A percentile compares a stretch with the other conserved stretches of the same genome.
phyloP scores from a whole-genome alignment of 2,797 vertebrate species.

The Phyllotis vaccarum region DNA sequence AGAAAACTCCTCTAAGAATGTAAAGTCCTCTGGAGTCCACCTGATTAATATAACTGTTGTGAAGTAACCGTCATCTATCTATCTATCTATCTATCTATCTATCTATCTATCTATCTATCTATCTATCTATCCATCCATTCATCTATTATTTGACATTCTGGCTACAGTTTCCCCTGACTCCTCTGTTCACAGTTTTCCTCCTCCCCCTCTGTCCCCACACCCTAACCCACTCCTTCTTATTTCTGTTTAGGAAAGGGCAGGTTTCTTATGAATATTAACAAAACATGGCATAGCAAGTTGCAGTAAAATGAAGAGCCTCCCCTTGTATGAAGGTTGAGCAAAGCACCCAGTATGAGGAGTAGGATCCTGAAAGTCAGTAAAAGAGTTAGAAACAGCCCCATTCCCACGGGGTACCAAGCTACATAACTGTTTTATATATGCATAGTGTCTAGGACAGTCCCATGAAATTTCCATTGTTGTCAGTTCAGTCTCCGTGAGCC shows the following conservation, averaged over 20 bases:
- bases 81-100: neutral
- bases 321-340: neutral
- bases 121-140: too few species aligned
- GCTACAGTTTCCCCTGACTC: neutral
- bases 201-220: neutral
- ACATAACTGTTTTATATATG: neutral
- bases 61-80: neutral
- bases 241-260: neutral
- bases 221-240: neutral
- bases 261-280: neutral
- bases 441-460: neutral
- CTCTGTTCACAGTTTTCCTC: neutral
- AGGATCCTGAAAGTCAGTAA: neutral
- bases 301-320: neutral
- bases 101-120: too few species aligned
- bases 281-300: neutral
- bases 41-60: neutral
- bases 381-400: neutral
- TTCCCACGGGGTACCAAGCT: neutral
- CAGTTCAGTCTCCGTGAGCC: neutral
- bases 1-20: neutral
- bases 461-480: neutral
- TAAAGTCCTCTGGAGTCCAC: neutral
- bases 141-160: neutral
- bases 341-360: neutral